Percentiles rank a stretch among this genome's conserved stretches.
Conservation (phyloP, 2,113 vertebrate species). For the Actenoides hombroni region DNA sequence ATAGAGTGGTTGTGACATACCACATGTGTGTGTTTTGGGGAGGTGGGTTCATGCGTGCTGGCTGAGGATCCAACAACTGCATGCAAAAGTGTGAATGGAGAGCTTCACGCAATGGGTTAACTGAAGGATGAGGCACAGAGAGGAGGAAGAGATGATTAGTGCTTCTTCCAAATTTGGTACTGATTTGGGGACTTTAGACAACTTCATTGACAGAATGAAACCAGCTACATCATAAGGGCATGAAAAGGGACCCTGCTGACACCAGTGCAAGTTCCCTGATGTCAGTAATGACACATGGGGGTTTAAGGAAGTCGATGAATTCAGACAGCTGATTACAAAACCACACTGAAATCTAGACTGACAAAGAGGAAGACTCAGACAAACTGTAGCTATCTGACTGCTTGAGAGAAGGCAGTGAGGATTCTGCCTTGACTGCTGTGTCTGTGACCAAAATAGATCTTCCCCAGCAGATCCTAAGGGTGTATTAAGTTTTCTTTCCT, state of each 20-base stretch:
- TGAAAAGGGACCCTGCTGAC: background rate
- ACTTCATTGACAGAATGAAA: background rate
- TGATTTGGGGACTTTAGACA: background rate
- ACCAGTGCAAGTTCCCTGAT: background rate
- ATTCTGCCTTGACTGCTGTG: background rate
- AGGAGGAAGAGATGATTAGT: background rate
- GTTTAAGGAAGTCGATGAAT: background rate
- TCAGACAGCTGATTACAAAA: background rate
- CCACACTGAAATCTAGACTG: background rate
- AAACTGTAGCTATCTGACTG: background rate
- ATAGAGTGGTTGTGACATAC: background rate
- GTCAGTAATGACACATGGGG: background rate
- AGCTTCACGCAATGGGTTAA: accelerated
- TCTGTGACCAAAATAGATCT: background rate
- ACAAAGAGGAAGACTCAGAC: background rate
- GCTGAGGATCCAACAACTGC: background rate
- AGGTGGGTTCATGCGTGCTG: background rate
- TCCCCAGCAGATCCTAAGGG: background rate
- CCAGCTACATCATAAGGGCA: background rate
- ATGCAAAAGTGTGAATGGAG: background rate
- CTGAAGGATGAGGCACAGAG: background rate
- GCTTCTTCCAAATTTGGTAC: background rate
- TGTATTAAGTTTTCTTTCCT: background rate
- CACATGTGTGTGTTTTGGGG: background rate
- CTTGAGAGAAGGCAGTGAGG: background rate